Conservation (phyloP, 2,113 vertebrate genomes). For the Brachyhypopomus gauderio region DNA sequence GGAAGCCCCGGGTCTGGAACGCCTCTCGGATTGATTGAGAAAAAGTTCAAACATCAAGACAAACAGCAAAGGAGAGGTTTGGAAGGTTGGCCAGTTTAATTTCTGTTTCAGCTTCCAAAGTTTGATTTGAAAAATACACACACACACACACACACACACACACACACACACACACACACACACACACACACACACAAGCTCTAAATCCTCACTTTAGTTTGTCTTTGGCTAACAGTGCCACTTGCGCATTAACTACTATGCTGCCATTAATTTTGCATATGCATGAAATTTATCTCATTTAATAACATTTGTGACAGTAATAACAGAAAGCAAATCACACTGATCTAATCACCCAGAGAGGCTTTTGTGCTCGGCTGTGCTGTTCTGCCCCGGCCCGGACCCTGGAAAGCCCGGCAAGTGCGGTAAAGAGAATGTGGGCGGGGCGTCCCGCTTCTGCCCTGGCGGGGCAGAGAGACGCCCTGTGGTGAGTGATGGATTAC, state of each 20-base stretch:
- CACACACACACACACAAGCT: background rate
- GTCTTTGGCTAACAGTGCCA: background rate
- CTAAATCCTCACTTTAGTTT: background rate
- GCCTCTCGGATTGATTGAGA: constrained; percentile 21
- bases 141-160: background rate
- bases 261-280: background rate
- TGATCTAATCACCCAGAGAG: constrained; percentile 13
- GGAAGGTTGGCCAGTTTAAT: constrained; percentile 23
- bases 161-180: background rate
- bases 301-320: background rate
- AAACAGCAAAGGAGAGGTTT: constrained; percentile 2
- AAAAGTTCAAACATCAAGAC: constrained; percentile 27
- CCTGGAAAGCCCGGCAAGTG: background rate
- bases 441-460: constrained; percentile 5
- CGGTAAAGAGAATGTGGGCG: background rate
- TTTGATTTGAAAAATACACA: background rate
- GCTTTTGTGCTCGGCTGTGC: background rate
- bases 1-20: constrained; percentile 20
- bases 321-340: constrained; percentile 25
- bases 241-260: background rate
- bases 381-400: background rate
- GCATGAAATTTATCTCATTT: background rate
- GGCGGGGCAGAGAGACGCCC: background rate
- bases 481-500: constrained; percentile 48
- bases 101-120: constrained; percentile 5